phyloP scores from a whole-genome alignment of 2,888 invertebrate genomes.

The Drosophila aldrichi region DNA sequence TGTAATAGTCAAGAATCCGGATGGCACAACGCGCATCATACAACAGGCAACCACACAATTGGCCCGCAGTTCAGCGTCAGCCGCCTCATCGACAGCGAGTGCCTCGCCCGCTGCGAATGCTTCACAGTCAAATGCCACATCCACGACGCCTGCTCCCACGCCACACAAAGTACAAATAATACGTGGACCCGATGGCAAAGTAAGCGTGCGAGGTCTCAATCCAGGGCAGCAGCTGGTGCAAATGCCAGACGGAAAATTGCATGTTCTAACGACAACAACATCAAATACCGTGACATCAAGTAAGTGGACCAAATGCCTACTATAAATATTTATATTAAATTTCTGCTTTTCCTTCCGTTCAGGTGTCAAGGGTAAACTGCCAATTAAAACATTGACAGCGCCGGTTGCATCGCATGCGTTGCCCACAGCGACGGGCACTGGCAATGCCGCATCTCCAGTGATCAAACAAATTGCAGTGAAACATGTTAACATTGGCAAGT shows the following conservation, averaged over 20 bases:
- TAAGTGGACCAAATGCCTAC: slow-evolving; percentile 29
- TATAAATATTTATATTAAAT: neutral
- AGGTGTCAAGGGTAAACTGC: slow-evolving; percentile 64
- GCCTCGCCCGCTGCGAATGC: slow-evolving; percentile 79
- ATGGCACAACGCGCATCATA: slow-evolving; percentile 89
- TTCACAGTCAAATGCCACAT: slow-evolving; percentile 25
- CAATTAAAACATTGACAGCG: slow-evolving; percentile 61
- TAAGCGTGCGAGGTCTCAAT: slow-evolving; percentile 95
- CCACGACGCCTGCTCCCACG: slow-evolving; percentile 87
- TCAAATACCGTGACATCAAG: slow-evolving; percentile 61
- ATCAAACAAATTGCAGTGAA: slow-evolving; percentile 83
- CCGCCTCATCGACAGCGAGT: slow-evolving; percentile 87
- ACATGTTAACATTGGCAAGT: slow-evolving; percentile 77
- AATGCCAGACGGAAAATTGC: slow-evolving; percentile 96
- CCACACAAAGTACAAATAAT: slow-evolving; percentile 95
- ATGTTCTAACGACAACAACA: slow-evolving; percentile 87
- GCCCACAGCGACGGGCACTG: slow-evolving; percentile 31
- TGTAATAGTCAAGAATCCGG: slow-evolving; percentile 86
- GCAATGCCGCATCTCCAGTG: slow-evolving; percentile 45
- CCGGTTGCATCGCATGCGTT: slow-evolving; percentile 33
- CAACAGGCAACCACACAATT: slow-evolving; percentile 87
- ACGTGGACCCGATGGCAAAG: slow-evolving; percentile 94
- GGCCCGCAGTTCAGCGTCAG: slow-evolving; percentile 85
- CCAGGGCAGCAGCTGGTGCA: slow-evolving; percentile 97
- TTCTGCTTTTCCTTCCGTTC: too few species aligned